Evolutionary conservation across 1,140 invertebrate species (phyloP), one percentile per base, ranked within the genome.

Genomic region (Orussus abietinus): DNA sequence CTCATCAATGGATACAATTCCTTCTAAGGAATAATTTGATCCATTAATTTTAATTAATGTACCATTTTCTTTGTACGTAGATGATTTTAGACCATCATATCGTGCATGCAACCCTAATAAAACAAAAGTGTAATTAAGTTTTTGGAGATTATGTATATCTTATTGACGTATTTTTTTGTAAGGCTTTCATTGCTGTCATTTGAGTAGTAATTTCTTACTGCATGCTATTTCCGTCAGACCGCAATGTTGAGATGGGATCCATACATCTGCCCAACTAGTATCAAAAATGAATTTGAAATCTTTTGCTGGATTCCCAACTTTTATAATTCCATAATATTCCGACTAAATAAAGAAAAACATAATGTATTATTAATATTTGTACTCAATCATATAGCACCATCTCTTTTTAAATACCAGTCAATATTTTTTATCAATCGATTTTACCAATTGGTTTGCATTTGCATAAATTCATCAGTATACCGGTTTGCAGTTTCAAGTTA

Each of bases 201-300:
- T n/a, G n/a, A n/a, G n/a, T 34, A 14, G 15, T 34, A 37, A 37
- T 9, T 49, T 67, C 79, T 79, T 72, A 85, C 84, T 66, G 62
- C 84, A 87, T 25, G 81, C 77, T 35, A 81, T 69, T 51, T 80
- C 75, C 2, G 68, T 66, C 18, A 72, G 48, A 12, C 74, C 60
- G 54, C 82, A 84, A 34, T 74, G 71, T 52, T 77, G 75, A 2
- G 83, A 85, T 2, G 84, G 77, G 17, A 88, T 62, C 80, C 82
- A 86, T 3, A 80, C 64, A 45, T 85, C 80, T 5, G 75, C 72
- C 59, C 82, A 86, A 2, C 82, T 77, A 7, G 82, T 81, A 51
- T 86, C 84, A 67, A 88, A 86, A 34, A 81, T 71, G 4, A 87
- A 78, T 42, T 79, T 78, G 48, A 87, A 81, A 11, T 55, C 52